Conservation (phyloP, 2,113 vertebrate species). For the Mormyrus iriodes region DNA sequence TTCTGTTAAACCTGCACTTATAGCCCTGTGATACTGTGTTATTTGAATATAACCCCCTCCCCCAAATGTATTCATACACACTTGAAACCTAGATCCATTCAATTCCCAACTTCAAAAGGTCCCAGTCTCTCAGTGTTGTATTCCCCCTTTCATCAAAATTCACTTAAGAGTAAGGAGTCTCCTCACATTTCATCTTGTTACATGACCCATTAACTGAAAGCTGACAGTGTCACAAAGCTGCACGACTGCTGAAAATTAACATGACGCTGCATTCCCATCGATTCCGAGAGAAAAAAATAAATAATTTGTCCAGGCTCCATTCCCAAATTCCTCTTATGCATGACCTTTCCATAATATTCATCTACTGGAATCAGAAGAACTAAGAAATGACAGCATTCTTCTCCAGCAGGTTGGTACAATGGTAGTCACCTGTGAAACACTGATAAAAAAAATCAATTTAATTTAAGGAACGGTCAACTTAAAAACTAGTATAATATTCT, state of each 20-base stretch:
- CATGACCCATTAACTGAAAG: conserved; percentile 7
- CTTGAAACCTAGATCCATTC: conserved; percentile 17
- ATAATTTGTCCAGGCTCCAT: neutral
- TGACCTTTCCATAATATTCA: neutral
- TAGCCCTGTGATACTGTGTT: conserved; percentile 9
- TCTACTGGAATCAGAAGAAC: neutral
- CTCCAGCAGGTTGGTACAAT: neutral
- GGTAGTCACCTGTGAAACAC: neutral
- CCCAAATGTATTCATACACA: conserved; percentile 10
- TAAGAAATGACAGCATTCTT: neutral
- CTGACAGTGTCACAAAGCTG: neutral
- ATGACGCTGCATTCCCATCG: neutral
- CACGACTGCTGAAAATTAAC: neutral
- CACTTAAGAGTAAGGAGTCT: conserved; percentile 7
- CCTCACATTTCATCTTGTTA: conserved; percentile 4
- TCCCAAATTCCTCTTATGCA: neutral
- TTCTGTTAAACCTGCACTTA: conserved; percentile 15
- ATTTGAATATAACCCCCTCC: conserved; percentile 24
- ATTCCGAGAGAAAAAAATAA: neutral
- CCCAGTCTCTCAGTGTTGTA: conserved; percentile 4
- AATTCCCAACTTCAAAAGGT: conserved; percentile 25
- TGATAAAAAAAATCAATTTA: neutral
- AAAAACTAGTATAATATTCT: neutral
- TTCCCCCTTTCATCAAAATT: conserved; percentile 18
- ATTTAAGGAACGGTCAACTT: neutral